A percentile compares a stretch with the other conserved stretches of the same genome.
These are phyloP conservation scores for Torymus auratus DNA, from an alignment of 2,888 invertebrate genomes.

Conservation along the genomic window DNA sequence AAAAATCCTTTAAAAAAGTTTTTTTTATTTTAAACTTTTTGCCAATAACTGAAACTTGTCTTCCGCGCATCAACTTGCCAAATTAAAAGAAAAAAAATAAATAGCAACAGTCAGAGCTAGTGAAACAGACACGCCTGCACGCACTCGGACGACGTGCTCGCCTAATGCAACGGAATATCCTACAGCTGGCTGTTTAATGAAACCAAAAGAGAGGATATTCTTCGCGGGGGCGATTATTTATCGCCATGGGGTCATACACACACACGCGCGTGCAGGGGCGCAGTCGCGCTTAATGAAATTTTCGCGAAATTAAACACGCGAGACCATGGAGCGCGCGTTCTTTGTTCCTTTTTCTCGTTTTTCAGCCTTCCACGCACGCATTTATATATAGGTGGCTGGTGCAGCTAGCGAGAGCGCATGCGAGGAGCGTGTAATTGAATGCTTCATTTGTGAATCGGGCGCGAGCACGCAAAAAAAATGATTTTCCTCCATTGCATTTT, in stretches of 20 bases:
- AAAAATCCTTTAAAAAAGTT: no score
- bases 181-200: slow-evolving; percentile 21
- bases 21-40: no score
- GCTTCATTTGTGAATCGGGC: slow-evolving; percentile 26
- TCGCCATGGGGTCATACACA: slow-evolving; percentile 2
- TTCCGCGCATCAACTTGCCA: no score
- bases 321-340: neutral
- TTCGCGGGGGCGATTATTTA: slow-evolving; percentile 42
- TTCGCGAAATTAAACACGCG: slow-evolving; percentile 47
- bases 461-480: neutral
- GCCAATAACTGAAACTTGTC: no score
- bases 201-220: slow-evolving; percentile 23
- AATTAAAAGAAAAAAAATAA: no score
- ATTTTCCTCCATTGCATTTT: slow-evolving; percentile 19
- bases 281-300: slow-evolving; percentile 50
- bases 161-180: no score
- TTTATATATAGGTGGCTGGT: neutral
- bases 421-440: slow-evolving; percentile 5
- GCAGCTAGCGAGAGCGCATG: neutral
- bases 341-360: neutral
- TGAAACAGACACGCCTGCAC: no score
- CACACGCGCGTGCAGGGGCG: neutral
- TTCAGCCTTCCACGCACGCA: neutral
- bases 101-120: no score
- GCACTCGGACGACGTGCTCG: no score